A percentile compares a stretch with the other conserved stretches of the same genome.
These are phyloP conservation scores for Adelognathus sp. DNA, from an alignment of 2,888 invertebrate genomes.

Conservation along the genomic window DNA sequence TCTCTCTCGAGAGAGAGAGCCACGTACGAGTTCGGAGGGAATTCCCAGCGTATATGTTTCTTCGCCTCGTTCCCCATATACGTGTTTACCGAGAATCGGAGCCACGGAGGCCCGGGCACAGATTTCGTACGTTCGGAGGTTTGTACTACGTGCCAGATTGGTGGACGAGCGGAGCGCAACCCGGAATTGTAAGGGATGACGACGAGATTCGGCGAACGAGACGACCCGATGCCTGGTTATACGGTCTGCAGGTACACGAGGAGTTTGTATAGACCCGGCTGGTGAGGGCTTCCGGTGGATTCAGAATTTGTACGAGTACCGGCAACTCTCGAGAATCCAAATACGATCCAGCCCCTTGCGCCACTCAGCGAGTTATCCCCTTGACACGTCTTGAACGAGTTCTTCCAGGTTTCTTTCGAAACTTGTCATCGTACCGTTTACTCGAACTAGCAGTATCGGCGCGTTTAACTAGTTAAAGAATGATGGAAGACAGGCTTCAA, in stretches of 20 bases:
- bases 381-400: background rate
- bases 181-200: constrained; percentile 53
- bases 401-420: background rate
- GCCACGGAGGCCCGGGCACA: constrained; percentile 15
- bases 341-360: constrained; percentile 25
- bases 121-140: constrained; percentile 45
- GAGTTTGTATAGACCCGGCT: constrained; percentile 24
- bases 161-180: constrained; percentile 13
- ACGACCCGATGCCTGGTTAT: constrained; percentile 35
- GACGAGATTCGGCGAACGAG: constrained; percentile 49
- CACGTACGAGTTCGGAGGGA: constrained; percentile 49
- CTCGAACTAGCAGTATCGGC: background rate
- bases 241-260: background rate
- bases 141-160: constrained; percentile 52
- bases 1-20: too few species aligned
- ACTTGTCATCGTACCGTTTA: background rate
- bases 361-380: background rate
- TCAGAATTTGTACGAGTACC: constrained; percentile 8
- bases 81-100: constrained; percentile 32
- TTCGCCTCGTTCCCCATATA: constrained; percentile 2
- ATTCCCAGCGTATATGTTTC: constrained; percentile 31
- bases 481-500: too few species aligned
- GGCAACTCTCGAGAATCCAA: constrained; percentile 47
- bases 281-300: constrained; percentile 40
- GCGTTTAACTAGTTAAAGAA: background rate